Percentiles rank a stretch among this genome's conserved stretches.
phyloP scores from a whole-genome alignment of 2,888 invertebrate genomes.

The Coenonympha glycerion region DNA sequence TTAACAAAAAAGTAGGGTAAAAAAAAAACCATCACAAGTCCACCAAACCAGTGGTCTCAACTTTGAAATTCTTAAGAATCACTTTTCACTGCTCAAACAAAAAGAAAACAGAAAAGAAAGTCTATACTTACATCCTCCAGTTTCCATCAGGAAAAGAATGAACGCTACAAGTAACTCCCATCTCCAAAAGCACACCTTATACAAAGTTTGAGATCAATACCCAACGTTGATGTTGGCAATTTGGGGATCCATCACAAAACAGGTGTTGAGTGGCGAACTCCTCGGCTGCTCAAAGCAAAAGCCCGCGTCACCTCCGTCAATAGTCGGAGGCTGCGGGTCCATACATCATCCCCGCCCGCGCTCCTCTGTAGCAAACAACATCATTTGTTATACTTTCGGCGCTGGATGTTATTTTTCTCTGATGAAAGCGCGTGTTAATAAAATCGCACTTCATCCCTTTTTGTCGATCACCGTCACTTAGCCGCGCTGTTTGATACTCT shows the following conservation, averaged over 20 bases:
- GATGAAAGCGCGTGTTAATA: conserved; percentile 71
- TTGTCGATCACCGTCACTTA: conserved; percentile 76
- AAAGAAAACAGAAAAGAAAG: no score
- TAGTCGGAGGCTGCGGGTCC: conserved; percentile 40
- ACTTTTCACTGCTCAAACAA: no score
- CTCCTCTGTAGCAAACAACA: conserved; percentile 63
- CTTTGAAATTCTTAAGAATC: no score
- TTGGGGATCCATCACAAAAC: conserved; percentile 3
- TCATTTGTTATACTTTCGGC: conserved; percentile 72
- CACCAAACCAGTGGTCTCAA: no score
- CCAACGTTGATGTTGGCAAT: not conserved
- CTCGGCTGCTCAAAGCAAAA: conserved; percentile 27
- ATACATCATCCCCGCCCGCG: conserved; percentile 44
- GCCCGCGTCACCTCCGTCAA: conserved; percentile 55
- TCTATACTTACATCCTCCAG: no score
- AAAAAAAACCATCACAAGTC: no score
- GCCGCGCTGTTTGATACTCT: conserved; percentile 40
- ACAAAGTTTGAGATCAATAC: not conserved
- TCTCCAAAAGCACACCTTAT: no score
- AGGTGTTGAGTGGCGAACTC: conserved; percentile 1
- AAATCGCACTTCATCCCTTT: conserved; percentile 74
- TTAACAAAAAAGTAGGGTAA: no score
- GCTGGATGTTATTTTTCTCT: conserved; percentile 66
- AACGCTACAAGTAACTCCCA: no score
- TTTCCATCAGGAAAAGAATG: no score